A percentile compares a stretch with the other conserved stretches of the same genome.
These are phyloP conservation scores for Pseudomugil gertrudae DNA, from an alignment of 2,797 vertebrate genomes.

Conservation along the genomic window DNA sequence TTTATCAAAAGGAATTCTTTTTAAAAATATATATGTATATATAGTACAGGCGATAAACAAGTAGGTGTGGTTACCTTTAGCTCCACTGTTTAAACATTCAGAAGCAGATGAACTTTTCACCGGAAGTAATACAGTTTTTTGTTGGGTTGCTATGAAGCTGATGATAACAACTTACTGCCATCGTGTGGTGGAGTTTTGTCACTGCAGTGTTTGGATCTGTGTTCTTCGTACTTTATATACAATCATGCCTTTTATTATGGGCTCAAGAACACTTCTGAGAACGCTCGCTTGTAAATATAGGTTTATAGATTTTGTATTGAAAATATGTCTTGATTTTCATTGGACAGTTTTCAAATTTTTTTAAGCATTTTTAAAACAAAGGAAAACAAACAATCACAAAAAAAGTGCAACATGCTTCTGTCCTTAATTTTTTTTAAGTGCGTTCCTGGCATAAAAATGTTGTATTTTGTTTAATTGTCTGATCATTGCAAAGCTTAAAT, in stretches of 20 bases:
- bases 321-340: too few species aligned
- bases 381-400: neutral
- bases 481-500: neutral
- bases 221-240: too few species aligned
- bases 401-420: neutral
- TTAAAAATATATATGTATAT: too few species aligned
- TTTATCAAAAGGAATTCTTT: neutral
- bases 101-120: slow-evolving; percentile 31
- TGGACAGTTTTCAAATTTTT: too few species aligned
- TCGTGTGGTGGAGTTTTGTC: slow-evolving; percentile 30
- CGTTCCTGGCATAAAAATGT: neutral
- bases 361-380: too few species aligned
- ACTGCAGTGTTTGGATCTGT: slow-evolving; percentile 3
- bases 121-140: slow-evolving; percentile 70
- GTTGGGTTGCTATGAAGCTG: neutral
- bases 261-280: neutral
- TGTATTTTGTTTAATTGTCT: neutral
- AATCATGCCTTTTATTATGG: too few species aligned
- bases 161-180: slow-evolving; percentile 26
- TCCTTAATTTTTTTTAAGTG: neutral
- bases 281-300: neutral
- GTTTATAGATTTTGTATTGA: neutral
- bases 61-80: slow-evolving; percentile 50
- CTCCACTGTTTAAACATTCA: slow-evolving; percentile 56
- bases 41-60: neutral